phyloP scores from a whole-genome alignment of 2,797 vertebrate species.

The Mergus octosetaceus region DNA sequence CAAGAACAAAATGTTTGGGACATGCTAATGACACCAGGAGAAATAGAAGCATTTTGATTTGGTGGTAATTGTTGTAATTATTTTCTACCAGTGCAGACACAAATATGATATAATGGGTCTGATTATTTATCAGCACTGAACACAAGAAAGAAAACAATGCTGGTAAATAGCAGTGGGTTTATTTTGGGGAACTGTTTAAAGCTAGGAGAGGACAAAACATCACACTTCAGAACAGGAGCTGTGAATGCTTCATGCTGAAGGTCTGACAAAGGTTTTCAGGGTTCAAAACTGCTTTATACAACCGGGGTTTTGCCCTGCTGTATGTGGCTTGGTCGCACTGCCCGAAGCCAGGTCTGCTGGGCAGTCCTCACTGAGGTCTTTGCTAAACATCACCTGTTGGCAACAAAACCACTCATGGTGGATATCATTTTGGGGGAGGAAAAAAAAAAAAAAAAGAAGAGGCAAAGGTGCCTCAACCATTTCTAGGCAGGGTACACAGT shows the following conservation, averaged over 20 bases:
- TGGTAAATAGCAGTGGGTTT: slow-evolving; percentile 33
- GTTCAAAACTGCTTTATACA: neutral
- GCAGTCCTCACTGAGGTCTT: neutral
- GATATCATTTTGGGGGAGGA: neutral
- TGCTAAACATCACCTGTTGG: neutral
- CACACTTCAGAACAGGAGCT: neutral
- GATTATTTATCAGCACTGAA: slow-evolving; percentile 65
- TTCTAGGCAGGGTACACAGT: accelerated
- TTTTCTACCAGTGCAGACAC: slow-evolving; percentile 37
- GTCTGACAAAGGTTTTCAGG: neutral
- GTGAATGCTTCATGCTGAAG: neutral
- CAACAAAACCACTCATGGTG: neutral
- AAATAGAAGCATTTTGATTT: slow-evolving; percentile 65
- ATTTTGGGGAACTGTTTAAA: slow-evolving; percentile 31
- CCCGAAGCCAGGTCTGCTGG: neutral
- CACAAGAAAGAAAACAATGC: slow-evolving; percentile 47
- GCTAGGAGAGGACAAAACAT: slow-evolving; percentile 27
- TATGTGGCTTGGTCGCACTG: neutral
- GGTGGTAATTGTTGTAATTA: slow-evolving; percentile 61
- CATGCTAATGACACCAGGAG: slow-evolving; percentile 57
- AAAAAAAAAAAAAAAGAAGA: neutral
- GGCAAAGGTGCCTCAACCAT: neutral
- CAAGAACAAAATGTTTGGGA: slow-evolving; percentile 68
- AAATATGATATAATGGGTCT: slow-evolving; percentile 45
- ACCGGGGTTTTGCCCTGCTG: neutral